Conservation (phyloP, 2,797 vertebrate species). For the Cossypha caffra region DNA sequence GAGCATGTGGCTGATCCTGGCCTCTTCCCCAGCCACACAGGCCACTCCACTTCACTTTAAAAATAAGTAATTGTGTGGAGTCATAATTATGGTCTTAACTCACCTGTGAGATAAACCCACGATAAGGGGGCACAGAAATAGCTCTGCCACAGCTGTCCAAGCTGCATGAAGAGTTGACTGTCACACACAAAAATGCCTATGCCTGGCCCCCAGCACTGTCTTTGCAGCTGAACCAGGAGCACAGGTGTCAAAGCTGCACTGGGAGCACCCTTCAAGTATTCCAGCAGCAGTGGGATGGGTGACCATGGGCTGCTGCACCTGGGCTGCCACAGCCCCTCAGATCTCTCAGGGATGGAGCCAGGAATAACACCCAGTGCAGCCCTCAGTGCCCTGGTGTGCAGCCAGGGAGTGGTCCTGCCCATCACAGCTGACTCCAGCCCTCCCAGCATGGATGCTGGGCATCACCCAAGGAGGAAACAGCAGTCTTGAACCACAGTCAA, state of each 20-base stretch:
- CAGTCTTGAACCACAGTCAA: not conserved
- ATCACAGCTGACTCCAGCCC: rapidly evolving
- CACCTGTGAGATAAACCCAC: rapidly evolving
- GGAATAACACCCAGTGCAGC: rapidly evolving
- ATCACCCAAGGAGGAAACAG: not conserved
- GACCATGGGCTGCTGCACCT: not conserved
- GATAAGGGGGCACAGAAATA: not conserved
- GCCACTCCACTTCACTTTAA: not conserved
- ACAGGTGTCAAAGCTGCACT: not conserved
- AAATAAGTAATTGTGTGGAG: not conserved
- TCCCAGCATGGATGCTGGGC: rapidly evolving
- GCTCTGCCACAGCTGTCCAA: not conserved
- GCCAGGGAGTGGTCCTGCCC: not conserved
- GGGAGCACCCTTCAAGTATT: not conserved
- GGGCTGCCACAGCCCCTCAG: not conserved
- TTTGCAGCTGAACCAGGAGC: not conserved
- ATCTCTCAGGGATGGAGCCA: not conserved
- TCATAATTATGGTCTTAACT: not conserved
- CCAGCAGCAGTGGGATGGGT: not conserved
- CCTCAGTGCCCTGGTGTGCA: rapidly evolving
- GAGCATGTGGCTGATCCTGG: rapidly evolving
- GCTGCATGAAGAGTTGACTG: not conserved
- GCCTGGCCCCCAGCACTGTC: not conserved
- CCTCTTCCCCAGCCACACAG: not conserved
- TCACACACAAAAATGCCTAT: rapidly evolving